Evolutionary conservation across 1,140 invertebrate species (phyloP).

Genomic region (Chelonus insularis): DNA sequence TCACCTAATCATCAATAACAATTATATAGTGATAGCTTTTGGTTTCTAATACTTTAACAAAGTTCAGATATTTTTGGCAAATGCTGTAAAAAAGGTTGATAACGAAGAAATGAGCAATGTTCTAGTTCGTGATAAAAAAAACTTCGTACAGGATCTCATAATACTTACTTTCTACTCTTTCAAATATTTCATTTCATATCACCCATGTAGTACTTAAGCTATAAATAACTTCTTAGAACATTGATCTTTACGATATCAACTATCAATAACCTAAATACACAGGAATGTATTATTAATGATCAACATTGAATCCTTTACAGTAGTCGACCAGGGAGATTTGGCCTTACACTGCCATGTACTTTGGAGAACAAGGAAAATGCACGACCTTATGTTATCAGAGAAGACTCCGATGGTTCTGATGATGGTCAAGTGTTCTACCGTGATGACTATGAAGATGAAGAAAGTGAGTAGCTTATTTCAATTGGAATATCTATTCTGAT

Average conservation of each 20-base stretch:
- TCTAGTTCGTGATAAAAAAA: background rate
- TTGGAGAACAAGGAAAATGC: constrained; percentile 85
- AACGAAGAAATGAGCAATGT: constrained; percentile 3
- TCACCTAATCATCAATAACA: too few relatives aligned
- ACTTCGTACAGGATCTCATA: constrained; percentile 3
- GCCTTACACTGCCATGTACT: constrained; percentile 70
- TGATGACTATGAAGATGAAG: constrained; percentile 75
- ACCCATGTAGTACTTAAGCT: background rate
- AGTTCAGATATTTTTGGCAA: background rate
- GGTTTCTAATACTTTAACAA: too few relatives aligned
- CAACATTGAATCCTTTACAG: constrained; percentile 55
- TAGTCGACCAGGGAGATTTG: constrained; percentile 77
- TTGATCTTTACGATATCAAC: constrained; percentile 47
- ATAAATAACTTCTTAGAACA: too few relatives aligned
- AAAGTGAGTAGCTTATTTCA: constrained; percentile 52
- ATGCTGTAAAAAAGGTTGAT: constrained; percentile 4
- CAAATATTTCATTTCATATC: background rate
- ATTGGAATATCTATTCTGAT: too few relatives aligned
- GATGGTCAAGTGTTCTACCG: constrained; percentile 76
- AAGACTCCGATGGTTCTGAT: constrained; percentile 65
- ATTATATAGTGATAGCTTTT: too few relatives aligned
- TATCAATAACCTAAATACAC: background rate
- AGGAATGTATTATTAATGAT: background rate
- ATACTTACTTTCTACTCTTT: background rate
- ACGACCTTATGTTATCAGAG: constrained; percentile 72